Percentiles rank a stretch among this genome's conserved stretches.
phyloP scores from a whole-genome alignment of 2,888 invertebrate genomes.

The Xestia rhomboidea region DNA sequence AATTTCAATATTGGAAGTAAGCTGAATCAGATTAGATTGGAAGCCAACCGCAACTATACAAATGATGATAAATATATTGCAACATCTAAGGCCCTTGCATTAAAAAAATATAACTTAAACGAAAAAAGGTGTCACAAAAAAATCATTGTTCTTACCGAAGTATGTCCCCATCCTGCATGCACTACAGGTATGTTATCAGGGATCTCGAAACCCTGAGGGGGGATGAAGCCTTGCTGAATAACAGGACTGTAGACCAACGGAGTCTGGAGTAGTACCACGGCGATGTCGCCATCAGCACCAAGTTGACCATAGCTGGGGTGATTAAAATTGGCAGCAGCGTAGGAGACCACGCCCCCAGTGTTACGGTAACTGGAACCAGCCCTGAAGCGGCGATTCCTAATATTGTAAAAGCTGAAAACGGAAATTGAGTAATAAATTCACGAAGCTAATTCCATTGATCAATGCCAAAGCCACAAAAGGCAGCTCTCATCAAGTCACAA shows the following conservation, averaged over 20 bases:
- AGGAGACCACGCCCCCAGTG: constrained; percentile 72
- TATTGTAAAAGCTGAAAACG: background rate
- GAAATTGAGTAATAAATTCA: background rate
- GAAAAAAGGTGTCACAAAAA: background rate
- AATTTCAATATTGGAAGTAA: background rate
- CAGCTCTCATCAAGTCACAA: background rate
- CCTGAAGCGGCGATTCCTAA: constrained; percentile 54
- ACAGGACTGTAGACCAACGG: constrained; percentile 63
- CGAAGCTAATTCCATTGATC: background rate
- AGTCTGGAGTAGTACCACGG: constrained; percentile 68
- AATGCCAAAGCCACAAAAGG: background rate
- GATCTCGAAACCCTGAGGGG: constrained; percentile 54
- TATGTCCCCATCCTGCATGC: constrained; percentile 78
- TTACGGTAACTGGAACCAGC: constrained; percentile 77
- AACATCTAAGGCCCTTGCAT: background rate
- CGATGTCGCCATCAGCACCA: constrained; percentile 75
- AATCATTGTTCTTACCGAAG: constrained; percentile 64
- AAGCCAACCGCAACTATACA: background rate
- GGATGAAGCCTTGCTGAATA: constrained; percentile 69
- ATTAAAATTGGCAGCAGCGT: constrained; percentile 65
- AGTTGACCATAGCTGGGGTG: constrained; percentile 73
- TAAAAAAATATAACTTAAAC: background rate
- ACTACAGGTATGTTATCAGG: constrained; percentile 71
- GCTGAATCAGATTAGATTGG: background rate
- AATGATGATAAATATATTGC: background rate